Conservation (phyloP, 2,888 invertebrate species). For the Archips xylosteana region DNA sequence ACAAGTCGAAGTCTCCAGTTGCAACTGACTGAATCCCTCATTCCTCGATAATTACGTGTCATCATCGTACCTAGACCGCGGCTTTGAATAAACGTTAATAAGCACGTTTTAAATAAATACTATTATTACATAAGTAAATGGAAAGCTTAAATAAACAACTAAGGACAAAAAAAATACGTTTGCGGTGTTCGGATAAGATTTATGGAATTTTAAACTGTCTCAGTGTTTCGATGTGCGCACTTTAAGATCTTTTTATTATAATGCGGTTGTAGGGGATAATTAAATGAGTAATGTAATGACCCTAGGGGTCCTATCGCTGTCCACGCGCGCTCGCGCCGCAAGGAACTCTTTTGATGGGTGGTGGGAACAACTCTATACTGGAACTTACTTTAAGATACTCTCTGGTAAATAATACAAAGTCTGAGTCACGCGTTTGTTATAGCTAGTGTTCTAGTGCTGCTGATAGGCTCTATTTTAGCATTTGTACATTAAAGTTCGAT, state of each 20-base stretch:
- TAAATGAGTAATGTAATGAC: neutral
- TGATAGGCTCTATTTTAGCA: conserved; percentile 66
- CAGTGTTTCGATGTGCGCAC: conserved; percentile 45
- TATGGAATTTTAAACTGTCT: conserved; percentile 39
- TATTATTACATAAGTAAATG: conserved; percentile 35
- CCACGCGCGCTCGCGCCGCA: conserved; percentile 31
- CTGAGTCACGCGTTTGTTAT: conserved; percentile 55
- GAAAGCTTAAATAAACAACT: conserved; percentile 29
- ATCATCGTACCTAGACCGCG: conserved; percentile 21
- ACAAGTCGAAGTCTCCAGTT: neutral
- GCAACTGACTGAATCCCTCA: conserved; percentile 15
- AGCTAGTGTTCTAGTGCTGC: conserved; percentile 49
- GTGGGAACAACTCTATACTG: conserved; percentile 53
- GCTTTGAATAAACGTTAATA: conserved; percentile 37
- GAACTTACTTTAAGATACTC: conserved; percentile 51
- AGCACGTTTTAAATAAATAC: conserved; percentile 38
- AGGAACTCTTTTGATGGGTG: conserved; percentile 45
- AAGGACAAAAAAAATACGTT: conserved; percentile 7
- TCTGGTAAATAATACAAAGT: conserved; percentile 49
- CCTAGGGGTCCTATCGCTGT: conserved; percentile 13
- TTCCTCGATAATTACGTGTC: conserved; percentile 15
- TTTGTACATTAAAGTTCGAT: conserved; percentile 77
- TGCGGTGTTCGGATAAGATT: conserved; percentile 36
- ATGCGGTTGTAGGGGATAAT: conserved; percentile 12
- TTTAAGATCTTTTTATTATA: conserved; percentile 33